phyloP scores from a whole-genome alignment of 2,797 vertebrate species.

The Pangasius krempfi region DNA sequence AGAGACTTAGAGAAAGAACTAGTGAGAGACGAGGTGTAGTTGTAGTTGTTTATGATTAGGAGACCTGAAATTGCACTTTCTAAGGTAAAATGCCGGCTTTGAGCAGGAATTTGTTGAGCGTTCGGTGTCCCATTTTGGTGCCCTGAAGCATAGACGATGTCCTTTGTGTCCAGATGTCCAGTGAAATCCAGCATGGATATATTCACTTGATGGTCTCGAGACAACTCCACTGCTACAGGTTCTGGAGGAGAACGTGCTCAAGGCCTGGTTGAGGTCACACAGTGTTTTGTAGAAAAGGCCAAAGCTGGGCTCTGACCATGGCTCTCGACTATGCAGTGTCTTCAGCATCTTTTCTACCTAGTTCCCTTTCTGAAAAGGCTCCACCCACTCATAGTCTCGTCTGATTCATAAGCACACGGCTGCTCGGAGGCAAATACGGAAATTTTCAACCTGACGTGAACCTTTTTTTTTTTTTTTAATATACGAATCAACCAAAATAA shows the following conservation, averaged over 20 bases:
- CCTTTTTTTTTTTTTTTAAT: conserved; percentile 1
- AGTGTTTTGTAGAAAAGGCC: conserved; percentile 71
- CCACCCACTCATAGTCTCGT: conserved; percentile 20
- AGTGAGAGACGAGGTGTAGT: conserved; percentile 27
- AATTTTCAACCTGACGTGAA: conserved; percentile 38
- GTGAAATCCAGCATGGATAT: conserved; percentile 44
- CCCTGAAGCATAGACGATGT: conserved; percentile 59
- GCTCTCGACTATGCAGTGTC: conserved; percentile 62
- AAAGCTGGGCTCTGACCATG: conserved; percentile 61
- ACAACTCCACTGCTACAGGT: conserved; percentile 63
- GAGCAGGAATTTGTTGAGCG: conserved; percentile 22
- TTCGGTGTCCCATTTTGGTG: conserved; percentile 47
- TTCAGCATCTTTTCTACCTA: conserved; percentile 46
- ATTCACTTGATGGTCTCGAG: conserved; percentile 47
- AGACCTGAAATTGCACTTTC: conserved; percentile 57
- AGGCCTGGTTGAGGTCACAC: conserved; percentile 67
- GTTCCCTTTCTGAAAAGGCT: conserved; percentile 54
- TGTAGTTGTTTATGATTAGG: conserved; percentile 29
- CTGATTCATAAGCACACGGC: conserved; percentile 45
- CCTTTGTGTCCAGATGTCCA: conserved; percentile 58
- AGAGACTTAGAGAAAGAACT: background rate
- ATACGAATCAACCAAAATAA: conserved; percentile 50
- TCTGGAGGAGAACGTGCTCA: conserved; percentile 59
- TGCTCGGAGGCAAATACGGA: conserved; percentile 57
- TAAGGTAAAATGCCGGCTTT: conserved; percentile 43